Percentiles rank a stretch among this genome's conserved stretches.
Evolutionary conservation across 2,888 invertebrate genomes (phyloP).

Genomic region (Cephus nigrinus): DNA sequence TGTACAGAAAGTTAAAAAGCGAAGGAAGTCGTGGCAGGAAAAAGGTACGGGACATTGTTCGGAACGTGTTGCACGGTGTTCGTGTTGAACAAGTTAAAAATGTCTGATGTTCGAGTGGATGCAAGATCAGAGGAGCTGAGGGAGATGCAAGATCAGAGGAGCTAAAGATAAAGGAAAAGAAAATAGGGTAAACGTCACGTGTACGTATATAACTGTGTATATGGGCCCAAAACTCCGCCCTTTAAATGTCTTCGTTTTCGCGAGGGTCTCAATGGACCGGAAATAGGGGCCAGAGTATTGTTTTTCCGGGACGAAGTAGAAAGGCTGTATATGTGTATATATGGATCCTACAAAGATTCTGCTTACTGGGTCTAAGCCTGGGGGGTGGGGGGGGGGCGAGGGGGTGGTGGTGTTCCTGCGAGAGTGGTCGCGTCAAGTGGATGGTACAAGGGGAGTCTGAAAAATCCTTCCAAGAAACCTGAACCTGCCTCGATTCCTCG

Average conservation of each 20-base stretch:
- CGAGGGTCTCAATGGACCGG: not conserved
- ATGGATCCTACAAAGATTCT: not conserved
- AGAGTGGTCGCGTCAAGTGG: slow-evolving; percentile 18
- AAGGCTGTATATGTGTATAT: not conserved
- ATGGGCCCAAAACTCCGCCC: not conserved
- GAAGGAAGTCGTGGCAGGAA: not conserved
- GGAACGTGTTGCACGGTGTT: not conserved
- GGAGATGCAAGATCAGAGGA: not conserved
- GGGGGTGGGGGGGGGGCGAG: not conserved
- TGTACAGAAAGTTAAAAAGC: not conserved
- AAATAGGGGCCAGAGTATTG: not conserved
- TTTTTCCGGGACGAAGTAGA: not conserved
- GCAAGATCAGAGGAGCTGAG: not conserved
- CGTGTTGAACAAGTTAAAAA: not conserved
- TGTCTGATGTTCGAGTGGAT: not conserved
- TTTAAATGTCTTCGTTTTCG: not conserved
- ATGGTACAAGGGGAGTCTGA: not conserved
- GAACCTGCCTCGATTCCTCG: slow-evolving; percentile 25
- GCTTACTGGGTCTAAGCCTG: not conserved
- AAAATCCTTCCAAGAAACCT: slow-evolving; percentile 25
- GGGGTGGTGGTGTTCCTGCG: not conserved
- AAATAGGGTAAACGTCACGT: not conserved
- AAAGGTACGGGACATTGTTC: not conserved
- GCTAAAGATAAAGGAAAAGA: not conserved
- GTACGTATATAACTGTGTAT: not conserved